Percentiles rank a stretch among this genome's conserved stretches.
Evolutionary conservation across 1,140 invertebrate genomes (phyloP).

Genomic region (Calephelis nemesis): DNA sequence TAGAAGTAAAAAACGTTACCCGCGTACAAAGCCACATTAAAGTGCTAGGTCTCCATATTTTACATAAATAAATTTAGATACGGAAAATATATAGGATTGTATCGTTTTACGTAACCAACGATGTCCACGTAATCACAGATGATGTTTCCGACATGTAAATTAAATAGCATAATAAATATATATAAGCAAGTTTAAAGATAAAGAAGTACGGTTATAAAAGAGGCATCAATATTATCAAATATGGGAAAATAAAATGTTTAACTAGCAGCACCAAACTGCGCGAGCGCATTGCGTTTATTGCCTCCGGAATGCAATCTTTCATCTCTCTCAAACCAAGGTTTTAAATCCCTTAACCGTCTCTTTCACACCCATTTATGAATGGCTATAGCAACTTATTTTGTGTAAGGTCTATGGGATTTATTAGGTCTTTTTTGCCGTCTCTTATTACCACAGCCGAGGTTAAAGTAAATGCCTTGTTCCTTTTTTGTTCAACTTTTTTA

Average conservation of each 20-base stretch:
- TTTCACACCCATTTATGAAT: conserved; percentile 65
- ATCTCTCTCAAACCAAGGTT: conserved; percentile 56
- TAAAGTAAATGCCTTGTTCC: neutral
- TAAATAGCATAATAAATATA: no score
- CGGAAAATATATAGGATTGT: no score
- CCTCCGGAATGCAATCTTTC: conserved; percentile 69
- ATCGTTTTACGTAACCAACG: no score
- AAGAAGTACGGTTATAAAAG: no score
- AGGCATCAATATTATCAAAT: no score
- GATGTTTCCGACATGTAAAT: no score
- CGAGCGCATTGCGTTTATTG: conserved; percentile 36
- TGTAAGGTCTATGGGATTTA: conserved; percentile 42
- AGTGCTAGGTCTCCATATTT: no score
- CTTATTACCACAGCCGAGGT: neutral
- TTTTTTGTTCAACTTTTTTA: neutral
- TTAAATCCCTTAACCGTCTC: conserved; percentile 52
- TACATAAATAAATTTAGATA: no score
- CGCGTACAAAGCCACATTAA: no score
- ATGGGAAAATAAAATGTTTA: neutral
- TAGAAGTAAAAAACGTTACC: no score
- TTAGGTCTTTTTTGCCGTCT: conserved; percentile 42
- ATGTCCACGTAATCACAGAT: no score
- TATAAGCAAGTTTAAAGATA: no score
- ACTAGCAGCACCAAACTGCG: conserved; percentile 27
- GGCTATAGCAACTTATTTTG: conserved; percentile 50